Conservation (phyloP, 1,140 invertebrate genomes). For the Lasaia peninsularis region DNA sequence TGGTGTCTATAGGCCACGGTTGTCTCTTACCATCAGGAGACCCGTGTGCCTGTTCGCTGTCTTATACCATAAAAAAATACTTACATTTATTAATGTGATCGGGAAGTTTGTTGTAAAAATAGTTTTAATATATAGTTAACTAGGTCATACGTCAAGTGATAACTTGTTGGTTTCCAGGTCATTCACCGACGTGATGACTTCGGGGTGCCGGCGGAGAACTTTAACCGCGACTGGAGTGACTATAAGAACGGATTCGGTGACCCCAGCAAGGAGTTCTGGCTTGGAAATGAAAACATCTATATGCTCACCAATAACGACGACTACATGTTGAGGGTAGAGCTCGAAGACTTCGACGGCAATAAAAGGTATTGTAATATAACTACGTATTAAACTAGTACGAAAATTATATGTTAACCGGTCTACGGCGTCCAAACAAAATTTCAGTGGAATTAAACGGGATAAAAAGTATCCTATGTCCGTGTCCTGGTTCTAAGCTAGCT, state of each 20-base stretch:
- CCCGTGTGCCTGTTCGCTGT: no score
- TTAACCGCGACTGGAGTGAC: slow-evolving; percentile 96
- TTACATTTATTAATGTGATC: no score
- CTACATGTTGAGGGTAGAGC: slow-evolving; percentile 91
- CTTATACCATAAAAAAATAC: no score
- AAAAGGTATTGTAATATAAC: slow-evolving; percentile 81
- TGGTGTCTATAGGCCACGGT: no score
- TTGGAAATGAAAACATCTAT: slow-evolving; percentile 96
- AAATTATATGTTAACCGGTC: no score
- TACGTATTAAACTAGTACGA: no score
- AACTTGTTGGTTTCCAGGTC: slow-evolving; percentile 80
- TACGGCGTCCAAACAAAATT: no score
- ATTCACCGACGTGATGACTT: slow-evolving; percentile 93
- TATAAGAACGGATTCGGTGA: slow-evolving; percentile 97
- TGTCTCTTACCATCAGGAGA: no score
- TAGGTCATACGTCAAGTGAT: neutral
- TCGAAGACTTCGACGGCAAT: slow-evolving; percentile 96
- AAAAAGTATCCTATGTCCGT: no score
- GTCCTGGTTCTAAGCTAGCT: no score
- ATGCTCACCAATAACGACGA: slow-evolving; percentile 97
- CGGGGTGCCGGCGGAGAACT: slow-evolving; percentile 91
- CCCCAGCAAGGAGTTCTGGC: slow-evolving; percentile 92
- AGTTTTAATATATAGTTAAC: neutral
- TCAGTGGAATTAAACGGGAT: no score
- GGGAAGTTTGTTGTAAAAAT: no score